Evolutionary conservation across 1,140 invertebrate species (phyloP), one percentile per base, ranked within the genome.

Genomic region (Drosophila parvula): DNA sequence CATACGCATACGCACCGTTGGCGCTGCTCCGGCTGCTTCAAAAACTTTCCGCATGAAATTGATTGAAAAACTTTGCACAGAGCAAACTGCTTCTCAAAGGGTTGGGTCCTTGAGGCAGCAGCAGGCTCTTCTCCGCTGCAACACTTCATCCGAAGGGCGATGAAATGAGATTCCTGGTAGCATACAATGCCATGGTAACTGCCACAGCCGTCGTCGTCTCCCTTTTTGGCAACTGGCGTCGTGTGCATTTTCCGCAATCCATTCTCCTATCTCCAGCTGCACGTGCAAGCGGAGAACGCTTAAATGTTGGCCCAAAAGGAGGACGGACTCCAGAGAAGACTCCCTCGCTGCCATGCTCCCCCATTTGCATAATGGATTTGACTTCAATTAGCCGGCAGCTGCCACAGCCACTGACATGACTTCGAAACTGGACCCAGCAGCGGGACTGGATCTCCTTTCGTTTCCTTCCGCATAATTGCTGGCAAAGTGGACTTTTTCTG

Each of bases 11-110:
- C 56, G 68, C 59, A 60, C 47, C 50, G 67, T 77, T 22, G 38
- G 63, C 57, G 28, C 44, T 59, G 22, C 36, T 65, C 22, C 4
- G 4, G 32, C 16, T 40, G 22, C 16, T 75, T 32, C 68, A 78
- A 82, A 82, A 82, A 82, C 74, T 82, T 82, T 82, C 81, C 69
- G 69, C 65, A 78, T 82, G 74, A 82, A 78, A 78, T 82, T 82
- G 79, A 82, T 82, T 82, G 79, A 70, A 78, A 82, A 82, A 86
- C 82, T 86, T 88, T 69, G 43, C 50, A 30, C 62, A 28, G 18
- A 27, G 28, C 44, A 14, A 40, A 10, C 38, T 57, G 34, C 28
- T 47, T 10, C 30, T 41, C 59, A 74, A 75, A 64, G 60, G 59
- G 48, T 30, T 50, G 36, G 12, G 60, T 27, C 62, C 56, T 58